Evolutionary conservation across 2,113 vertebrate species (phyloP).

Genomic region (Thermophis baileyi): DNA sequence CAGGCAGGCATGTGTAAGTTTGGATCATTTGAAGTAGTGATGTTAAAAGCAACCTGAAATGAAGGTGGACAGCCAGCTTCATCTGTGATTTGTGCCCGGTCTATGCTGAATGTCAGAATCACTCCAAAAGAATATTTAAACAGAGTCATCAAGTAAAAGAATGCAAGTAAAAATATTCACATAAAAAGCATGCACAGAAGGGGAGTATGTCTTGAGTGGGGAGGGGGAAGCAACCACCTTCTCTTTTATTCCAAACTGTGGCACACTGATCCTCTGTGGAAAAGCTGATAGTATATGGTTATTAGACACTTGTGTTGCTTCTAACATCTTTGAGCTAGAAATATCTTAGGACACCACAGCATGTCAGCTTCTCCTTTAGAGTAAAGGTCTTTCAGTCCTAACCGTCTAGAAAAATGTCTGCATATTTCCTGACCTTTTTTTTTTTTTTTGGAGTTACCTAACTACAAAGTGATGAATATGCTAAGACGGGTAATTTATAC

Average conservation of each 20-base stretch:
- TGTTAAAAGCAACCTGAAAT: conserved; percentile 45
- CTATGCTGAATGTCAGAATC: conserved; percentile 2
- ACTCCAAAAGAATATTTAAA: conserved; percentile 10
- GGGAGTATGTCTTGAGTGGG: neutral
- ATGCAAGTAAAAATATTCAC: conserved; percentile 17
- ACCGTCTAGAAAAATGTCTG: conserved; percentile 45
- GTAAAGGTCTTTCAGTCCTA: conserved; percentile 39
- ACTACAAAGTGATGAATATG: conserved; percentile 53
- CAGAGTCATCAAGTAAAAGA: neutral
- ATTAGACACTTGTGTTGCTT: conserved; percentile 60
- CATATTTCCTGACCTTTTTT: conserved; percentile 56
- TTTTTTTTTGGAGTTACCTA: conserved; percentile 45
- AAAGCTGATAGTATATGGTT: conserved; percentile 55
- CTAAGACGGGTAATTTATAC: conserved; percentile 33
- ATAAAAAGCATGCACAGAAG: neutral
- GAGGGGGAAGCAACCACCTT: conserved; percentile 3
- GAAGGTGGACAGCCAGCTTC: conserved; percentile 28
- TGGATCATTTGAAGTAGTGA: conserved; percentile 29
- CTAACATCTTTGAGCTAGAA: conserved; percentile 37
- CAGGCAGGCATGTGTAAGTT: conserved; percentile 30
- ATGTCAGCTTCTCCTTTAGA: conserved; percentile 43
- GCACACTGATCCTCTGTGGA: conserved; percentile 26
- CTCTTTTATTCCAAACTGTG: conserved; percentile 5
- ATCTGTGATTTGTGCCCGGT: conserved; percentile 20
- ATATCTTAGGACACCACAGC: conserved; percentile 46